Percentiles rank a stretch among this genome's conserved stretches.
phyloP scores from a whole-genome alignment of 1,140 invertebrate species.

The Phymastichus coffea region DNA sequence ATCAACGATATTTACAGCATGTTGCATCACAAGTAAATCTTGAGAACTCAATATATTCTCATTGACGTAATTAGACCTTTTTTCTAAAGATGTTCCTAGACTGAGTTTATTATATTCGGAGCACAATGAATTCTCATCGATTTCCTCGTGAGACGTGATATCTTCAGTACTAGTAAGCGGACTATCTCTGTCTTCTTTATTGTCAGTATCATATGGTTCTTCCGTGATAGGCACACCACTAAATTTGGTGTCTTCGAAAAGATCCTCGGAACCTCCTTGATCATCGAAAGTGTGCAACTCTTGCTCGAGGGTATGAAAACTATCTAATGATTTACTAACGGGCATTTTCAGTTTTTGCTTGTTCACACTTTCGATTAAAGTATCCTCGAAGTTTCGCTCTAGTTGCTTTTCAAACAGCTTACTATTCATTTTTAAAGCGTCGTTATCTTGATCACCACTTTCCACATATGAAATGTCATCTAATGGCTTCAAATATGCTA shows the following conservation, averaged over 20 bases:
- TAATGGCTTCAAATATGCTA: slow-evolving; percentile 28
- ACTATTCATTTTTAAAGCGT: slow-evolving; percentile 27
- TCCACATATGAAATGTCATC: slow-evolving; percentile 12
- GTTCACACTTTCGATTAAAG: slow-evolving; percentile 44
- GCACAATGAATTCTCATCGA: slow-evolving; percentile 3
- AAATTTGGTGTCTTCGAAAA: slow-evolving; percentile 47
- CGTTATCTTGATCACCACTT: not conserved
- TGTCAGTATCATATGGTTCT: slow-evolving; percentile 32
- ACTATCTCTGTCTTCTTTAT: slow-evolving; percentile 22
- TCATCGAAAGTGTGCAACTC: slow-evolving; percentile 55
- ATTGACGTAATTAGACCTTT: not conserved
- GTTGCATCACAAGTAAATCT: slow-evolving; percentile 18
- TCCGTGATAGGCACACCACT: slow-evolving; percentile 36
- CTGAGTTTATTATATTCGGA: not conserved
- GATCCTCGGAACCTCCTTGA: slow-evolving; percentile 55
- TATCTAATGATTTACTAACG: slow-evolving; percentile 51
- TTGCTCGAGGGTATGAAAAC: slow-evolving; percentile 45
- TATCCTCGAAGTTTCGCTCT: slow-evolving; percentile 49
- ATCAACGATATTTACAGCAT: slow-evolving; percentile 48
- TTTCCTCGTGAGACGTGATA: slow-evolving; percentile 9
- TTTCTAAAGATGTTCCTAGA: not conserved
- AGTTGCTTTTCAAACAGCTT: slow-evolving; percentile 49
- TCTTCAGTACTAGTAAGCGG: slow-evolving; percentile 7
- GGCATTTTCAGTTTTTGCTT: slow-evolving; percentile 50
- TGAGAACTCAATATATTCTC: not conserved